Percentiles rank a stretch among this genome's conserved stretches.
Evolutionary conservation across 2,113 vertebrate species (phyloP).

Genomic region (Mobula birostris): DNA sequence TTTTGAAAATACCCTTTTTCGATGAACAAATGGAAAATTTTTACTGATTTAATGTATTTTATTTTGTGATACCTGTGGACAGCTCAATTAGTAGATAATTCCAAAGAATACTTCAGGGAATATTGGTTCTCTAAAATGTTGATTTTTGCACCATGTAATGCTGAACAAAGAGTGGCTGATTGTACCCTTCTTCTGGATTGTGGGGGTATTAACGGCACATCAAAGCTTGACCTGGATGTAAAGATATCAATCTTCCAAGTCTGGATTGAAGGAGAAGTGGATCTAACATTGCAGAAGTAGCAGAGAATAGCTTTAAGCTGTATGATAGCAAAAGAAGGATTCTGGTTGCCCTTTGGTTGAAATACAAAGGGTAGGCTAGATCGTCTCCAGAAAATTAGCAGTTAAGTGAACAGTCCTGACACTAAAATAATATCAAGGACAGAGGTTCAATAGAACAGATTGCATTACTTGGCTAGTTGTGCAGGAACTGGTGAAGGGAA

Average conservation of each 20-base stretch:
- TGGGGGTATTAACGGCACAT: not conserved
- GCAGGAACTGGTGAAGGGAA: no score
- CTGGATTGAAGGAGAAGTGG: not conserved
- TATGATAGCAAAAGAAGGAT: no score
- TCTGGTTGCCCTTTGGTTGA: no score
- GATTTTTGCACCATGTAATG: not conserved
- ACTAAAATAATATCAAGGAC: no score
- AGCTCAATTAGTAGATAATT: not conserved
- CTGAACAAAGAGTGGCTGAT: not conserved
- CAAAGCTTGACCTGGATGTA: not conserved
- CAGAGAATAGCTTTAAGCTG: no score
- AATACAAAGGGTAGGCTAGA: no score
- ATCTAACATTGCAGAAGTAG: no score
- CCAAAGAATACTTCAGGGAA: not conserved
- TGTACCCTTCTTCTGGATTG: not conserved
- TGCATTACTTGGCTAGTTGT: no score
- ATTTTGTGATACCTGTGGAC: not conserved
- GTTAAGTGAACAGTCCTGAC: no score
- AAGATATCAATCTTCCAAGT: not conserved
- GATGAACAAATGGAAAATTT: not conserved
- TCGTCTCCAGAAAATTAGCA: no score
- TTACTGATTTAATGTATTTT: not conserved
- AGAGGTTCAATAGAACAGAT: no score
- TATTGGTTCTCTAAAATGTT: not conserved
- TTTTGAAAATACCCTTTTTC: not conserved